phyloP scores from a whole-genome alignment of 2,113 vertebrate genomes.

The Lepus americanus region DNA sequence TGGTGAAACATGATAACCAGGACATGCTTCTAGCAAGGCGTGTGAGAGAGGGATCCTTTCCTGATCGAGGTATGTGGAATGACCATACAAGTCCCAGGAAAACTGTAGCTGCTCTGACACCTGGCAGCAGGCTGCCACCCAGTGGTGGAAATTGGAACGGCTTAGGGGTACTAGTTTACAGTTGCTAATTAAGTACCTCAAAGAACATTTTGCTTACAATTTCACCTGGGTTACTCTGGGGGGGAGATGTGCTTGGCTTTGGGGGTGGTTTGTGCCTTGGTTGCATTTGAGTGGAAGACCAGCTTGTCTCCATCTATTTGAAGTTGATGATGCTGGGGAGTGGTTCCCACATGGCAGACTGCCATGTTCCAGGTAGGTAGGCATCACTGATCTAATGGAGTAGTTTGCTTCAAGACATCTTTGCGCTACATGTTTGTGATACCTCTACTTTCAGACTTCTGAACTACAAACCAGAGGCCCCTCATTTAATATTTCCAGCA shows the following conservation, averaged over 20 bases:
- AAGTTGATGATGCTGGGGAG: not conserved
- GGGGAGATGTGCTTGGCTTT: not conserved
- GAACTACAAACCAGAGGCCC: not conserved
- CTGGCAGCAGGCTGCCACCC: conserved; percentile 68
- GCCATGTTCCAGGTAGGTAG: not conserved
- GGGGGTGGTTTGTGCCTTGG: not conserved
- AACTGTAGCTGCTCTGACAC: not conserved
- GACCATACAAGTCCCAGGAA: not conserved
- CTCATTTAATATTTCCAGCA: conserved; percentile 29
- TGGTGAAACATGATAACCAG: not conserved
- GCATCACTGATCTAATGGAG: too few species aligned
- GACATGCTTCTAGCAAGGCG: not conserved
- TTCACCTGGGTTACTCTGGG: not conserved
- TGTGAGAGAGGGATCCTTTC: not conserved
- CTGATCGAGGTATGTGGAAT: not conserved
- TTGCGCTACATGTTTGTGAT: not conserved
- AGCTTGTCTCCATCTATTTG: not conserved
- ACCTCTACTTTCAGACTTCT: not conserved
- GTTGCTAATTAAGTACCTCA: not conserved
- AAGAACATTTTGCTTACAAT: conserved; percentile 10
- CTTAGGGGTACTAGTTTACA: not conserved
- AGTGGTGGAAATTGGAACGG: conserved; percentile 39
- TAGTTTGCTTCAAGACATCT: not conserved
- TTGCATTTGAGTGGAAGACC: not conserved
- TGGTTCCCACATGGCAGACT: not conserved